Evolutionary conservation across 2,113 vertebrate species (phyloP), one percentile per base, ranked within the genome.

Genomic region (Setophaga kirtlandii): DNA sequence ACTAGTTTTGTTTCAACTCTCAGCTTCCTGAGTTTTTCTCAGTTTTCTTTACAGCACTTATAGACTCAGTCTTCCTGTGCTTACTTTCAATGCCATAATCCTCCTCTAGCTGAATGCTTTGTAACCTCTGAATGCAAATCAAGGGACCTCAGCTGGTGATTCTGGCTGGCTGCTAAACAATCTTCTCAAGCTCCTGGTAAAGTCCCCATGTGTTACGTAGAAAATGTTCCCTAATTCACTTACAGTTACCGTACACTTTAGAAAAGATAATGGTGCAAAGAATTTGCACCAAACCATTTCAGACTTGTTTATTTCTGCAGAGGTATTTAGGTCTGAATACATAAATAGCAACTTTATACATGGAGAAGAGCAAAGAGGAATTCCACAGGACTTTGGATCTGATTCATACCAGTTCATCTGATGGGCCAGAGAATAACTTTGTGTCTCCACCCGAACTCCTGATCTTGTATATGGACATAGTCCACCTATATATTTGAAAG

Each of bases 121-220:
- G 46, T 94, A 88, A 95, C 83, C 55, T 93, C 60, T 78, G 71
- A 87, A 94, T 92, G 91, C 78, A 97, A 96, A 96, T 94, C 24
- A 52, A 65, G 50, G 42, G 22, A 87, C 90, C 83, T 94, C 83
- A 89, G 52, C 63, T 87, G 52, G 74, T 93, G 83, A 69, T 85
- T 89, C 63, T 67, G 39, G 12, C 68, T 89, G 49, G 17, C 81
- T 88, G 53, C 64, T 96, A 47, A 83, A 64, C 14, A 93, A 22
- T 63, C 60, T 74, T 90, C 70, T 93, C 85, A 87, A 0, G 0
- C 47, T 87, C 33, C 33, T 22, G 9, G 30, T 75, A 7, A 90
- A 88, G 30, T 65, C 52, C 47, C 42, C 42, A 59, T 49, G 8
- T 7, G 4, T 85, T 80, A 83, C 2, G 0, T 23, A 59, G 76